Percentiles rank a stretch among this genome's conserved stretches.
phyloP scores from a whole-genome alignment of 1,140 invertebrate genomes.

The Microplitis demolitor region DNA sequence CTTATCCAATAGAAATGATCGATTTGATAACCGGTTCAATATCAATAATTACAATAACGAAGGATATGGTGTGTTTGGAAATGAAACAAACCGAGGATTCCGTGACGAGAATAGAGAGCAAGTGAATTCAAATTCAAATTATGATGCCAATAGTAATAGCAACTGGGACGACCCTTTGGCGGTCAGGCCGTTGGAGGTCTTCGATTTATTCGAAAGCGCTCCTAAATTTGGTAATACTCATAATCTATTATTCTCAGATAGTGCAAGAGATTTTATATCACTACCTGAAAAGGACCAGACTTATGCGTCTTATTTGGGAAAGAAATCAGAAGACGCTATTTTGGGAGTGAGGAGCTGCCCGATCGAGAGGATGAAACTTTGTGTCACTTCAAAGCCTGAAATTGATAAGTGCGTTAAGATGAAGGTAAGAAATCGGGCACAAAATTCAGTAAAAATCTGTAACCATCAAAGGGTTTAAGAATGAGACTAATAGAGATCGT shows the following conservation, averaged over 20 bases:
- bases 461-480: neutral
- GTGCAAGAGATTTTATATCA: conserved; percentile 66
- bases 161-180: neutral
- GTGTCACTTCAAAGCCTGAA: conserved; percentile 90
- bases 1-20: conserved; percentile 31
- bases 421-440: conserved; percentile 67
- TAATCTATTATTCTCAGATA: conserved; percentile 76
- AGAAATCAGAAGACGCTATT: conserved; percentile 68
- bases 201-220: conserved; percentile 74
- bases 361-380: conserved; percentile 78
- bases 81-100: neutral
- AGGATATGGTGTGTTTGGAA: neutral
- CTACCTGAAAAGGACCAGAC: conserved; percentile 68
- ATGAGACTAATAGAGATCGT: neutral
- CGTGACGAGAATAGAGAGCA: neutral
- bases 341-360: conserved; percentile 79
- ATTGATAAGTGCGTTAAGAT: conserved; percentile 92
- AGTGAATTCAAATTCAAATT: too few relatives aligned
- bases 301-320: conserved; percentile 67
- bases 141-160: neutral
- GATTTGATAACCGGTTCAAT: conserved; percentile 34
- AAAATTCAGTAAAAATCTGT: neutral
- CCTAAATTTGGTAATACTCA: conserved; percentile 69
- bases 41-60: conserved; percentile 36
- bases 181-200: conserved; percentile 62